These are phyloP conservation scores for Drosophila saltans DNA, from an alignment of 1,140 invertebrate species.

Conservation along the genomic window DNA sequence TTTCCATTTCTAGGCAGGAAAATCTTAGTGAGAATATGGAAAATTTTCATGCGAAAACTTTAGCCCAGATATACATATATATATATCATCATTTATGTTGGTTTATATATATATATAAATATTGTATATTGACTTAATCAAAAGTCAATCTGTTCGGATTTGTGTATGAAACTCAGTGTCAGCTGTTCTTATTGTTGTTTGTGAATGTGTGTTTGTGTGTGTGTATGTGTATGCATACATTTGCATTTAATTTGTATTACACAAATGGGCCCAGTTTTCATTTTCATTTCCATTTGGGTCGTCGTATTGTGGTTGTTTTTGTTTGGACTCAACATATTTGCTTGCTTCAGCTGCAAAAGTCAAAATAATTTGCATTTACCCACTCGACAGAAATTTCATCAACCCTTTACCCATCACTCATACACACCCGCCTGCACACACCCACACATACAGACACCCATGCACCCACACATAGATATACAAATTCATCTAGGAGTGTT, in stretches of 20 bases:
- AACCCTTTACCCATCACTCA: not conserved
- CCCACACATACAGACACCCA: not conserved
- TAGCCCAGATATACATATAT: not conserved
- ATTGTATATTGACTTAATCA: constrained; percentile 31
- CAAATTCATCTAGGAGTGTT: constrained; percentile 32
- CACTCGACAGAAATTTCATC: constrained; percentile 12
- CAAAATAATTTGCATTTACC: constrained; percentile 48
- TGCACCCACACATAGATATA: not conserved
- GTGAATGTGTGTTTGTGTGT: constrained; percentile 11
- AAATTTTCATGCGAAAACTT: not conserved
- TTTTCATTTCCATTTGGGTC: constrained; percentile 18
- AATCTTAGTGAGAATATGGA: constrained; percentile 4
- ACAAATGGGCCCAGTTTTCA: constrained; percentile 27
- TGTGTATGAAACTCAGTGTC: constrained; percentile 37
- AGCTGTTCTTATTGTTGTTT: constrained; percentile 33
- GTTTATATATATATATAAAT: constrained; percentile 38
- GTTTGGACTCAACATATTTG: constrained; percentile 53
- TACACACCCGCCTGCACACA: not conserved
- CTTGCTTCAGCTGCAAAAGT: constrained; percentile 46
- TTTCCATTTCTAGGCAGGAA: not conserved
- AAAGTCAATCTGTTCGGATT: constrained; percentile 28
- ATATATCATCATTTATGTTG: constrained; percentile 3
- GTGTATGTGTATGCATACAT: constrained; percentile 56
- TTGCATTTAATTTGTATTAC: constrained; percentile 54
- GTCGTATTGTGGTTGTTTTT: constrained; percentile 25